Evolutionary conservation across 2,888 invertebrate species (phyloP).

Genomic region (Tenthredo mesomela): DNA sequence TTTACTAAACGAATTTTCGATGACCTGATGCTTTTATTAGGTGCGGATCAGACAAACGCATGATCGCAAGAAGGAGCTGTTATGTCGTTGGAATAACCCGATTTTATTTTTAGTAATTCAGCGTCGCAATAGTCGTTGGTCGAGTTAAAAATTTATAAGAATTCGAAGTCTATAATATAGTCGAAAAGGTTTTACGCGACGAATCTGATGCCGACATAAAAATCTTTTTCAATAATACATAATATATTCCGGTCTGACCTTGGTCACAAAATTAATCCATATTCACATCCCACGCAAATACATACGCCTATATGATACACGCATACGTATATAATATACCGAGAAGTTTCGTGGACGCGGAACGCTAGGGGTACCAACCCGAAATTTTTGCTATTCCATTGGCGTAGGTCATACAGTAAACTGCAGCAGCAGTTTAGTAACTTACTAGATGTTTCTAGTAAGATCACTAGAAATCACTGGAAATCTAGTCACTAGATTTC

Average conservation of each 20-base stretch:
- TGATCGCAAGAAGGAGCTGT: background rate
- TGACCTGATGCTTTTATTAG: background rate
- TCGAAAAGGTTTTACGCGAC: background rate
- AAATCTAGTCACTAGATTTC: too few relatives aligned
- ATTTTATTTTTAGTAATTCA: background rate
- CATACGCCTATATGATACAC: too few relatives aligned
- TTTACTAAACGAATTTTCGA: background rate
- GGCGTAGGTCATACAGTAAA: too few relatives aligned
- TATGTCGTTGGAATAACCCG: background rate
- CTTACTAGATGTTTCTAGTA: too few relatives aligned
- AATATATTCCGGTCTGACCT: background rate
- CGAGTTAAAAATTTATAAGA: too few relatives aligned
- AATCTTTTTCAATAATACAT: background rate
- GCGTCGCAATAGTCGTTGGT: background rate
- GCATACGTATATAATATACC: background rate
- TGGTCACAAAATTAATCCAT: background rate
- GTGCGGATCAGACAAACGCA: background rate
- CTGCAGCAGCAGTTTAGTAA: too few relatives aligned
- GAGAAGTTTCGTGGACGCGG: too few relatives aligned
- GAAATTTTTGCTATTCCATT: too few relatives aligned
- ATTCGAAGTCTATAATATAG: background rate
- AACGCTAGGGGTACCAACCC: too few relatives aligned
- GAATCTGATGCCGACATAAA: background rate
- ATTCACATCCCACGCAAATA: background rate
- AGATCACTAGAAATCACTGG: too few relatives aligned